These are phyloP conservation scores for Empidonax alnorum DNA, from an alignment of 2,113 vertebrate genomes.

Conservation along the genomic window DNA sequence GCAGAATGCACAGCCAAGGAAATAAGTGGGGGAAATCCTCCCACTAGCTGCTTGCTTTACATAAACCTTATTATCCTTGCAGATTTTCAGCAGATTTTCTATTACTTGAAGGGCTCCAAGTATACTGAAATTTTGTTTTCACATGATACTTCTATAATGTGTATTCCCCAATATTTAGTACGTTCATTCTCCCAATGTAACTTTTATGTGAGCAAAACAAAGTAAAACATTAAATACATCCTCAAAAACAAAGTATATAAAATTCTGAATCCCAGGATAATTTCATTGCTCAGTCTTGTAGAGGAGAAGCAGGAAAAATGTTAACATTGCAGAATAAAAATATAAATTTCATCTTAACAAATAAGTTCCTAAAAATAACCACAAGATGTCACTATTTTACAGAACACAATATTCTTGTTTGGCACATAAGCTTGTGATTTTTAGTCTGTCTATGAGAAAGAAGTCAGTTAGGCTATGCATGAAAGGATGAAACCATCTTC, in stretches of 20 bases:
- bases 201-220: not conserved
- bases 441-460: not conserved
- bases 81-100: not conserved
- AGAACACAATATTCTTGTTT: not conserved
- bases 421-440: not conserved
- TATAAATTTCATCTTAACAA: not conserved
- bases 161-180: not conserved
- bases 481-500: not conserved
- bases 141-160: not conserved
- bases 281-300: not conserved
- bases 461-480: fast-evolving
- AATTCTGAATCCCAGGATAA: not conserved
- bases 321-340: not conserved
- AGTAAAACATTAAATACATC: not conserved
- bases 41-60: not conserved
- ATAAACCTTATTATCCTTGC: not conserved
- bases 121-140: not conserved
- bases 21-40: not conserved
- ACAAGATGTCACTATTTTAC: conserved; percentile 45
- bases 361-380: not conserved
- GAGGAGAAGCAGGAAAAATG: not conserved
- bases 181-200: not conserved
- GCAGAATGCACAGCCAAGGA: not conserved
- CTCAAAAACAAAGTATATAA: not conserved
- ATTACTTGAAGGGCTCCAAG: not conserved